Percentiles rank a stretch among this genome's conserved stretches.
phyloP scores from a whole-genome alignment of 2,113 vertebrate genomes.

The Bubo bubo region DNA sequence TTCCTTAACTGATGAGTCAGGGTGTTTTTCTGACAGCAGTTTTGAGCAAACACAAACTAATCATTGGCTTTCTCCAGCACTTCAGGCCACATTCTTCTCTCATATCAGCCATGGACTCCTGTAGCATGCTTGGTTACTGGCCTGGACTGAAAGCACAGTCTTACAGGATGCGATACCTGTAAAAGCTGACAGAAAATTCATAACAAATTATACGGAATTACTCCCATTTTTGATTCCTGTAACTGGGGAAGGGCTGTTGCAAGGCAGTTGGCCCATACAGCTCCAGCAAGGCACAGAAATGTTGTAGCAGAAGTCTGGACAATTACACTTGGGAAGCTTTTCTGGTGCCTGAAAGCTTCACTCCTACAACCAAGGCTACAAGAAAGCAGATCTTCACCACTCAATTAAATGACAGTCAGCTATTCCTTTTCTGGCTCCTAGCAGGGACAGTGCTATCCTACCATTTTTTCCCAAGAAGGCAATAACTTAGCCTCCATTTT shows the following conservation, averaged over 20 bases:
- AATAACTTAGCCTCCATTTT: not conserved
- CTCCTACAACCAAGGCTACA: not conserved
- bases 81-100: not conserved
- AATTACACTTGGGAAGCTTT: not conserved
- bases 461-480: not conserved
- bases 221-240: not conserved
- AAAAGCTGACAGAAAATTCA: not conserved
- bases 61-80: not conserved
- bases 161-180: accelerated
- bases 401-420: not conserved
- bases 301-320: not conserved
- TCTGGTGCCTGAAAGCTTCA: not conserved
- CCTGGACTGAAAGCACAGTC: not conserved
- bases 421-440: not conserved
- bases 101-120: accelerated
- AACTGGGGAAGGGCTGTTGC: not conserved
- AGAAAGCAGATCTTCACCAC: not conserved
- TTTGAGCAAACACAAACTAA: not conserved
- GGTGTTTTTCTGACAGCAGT: not conserved
- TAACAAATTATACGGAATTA: not conserved
- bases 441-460: not conserved
- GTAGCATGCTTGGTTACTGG: not conserved
- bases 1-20: conserved; percentile 18
- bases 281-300: not conserved
- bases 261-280: not conserved